Base-by-base conservation (phyloP, 2,888 invertebrate genomes). In the Tetranychus piercei region DNA sequence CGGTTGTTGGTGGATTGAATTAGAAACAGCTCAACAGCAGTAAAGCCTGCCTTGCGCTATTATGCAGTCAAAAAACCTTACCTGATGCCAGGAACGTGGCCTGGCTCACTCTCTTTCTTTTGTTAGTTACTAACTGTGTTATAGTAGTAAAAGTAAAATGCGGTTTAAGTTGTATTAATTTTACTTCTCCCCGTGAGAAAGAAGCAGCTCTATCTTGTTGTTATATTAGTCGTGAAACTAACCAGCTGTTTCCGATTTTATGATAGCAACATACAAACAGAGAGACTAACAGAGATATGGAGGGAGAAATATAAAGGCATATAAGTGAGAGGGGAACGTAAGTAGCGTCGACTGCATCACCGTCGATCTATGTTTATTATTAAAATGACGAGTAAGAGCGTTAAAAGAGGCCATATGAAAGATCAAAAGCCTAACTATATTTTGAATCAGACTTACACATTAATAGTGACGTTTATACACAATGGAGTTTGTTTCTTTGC, bases 71-170 rank as follows among this genome's bases (percentile, higher is more conserved):
- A 15, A 9, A 55, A 55, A 55, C 55, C 15, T 9, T 55, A 55
- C 55, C 55, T 55, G 55, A 55, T 55, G 55, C 55, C 55, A 55
- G 55, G 55, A 55, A 55, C 55, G 55, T 55, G 55, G 55, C 55
- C 11, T 15, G 15, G 15, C 55, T 55, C 55, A 55, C 55, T 55
- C 15, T 15, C 55, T 5, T 55, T 55, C 55, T 15, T 55, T 15
- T 55, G 11, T 55, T 55, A 55, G 55, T 55, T 55, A 55, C 55
- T 55, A 55, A 55, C 55, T 55, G 11, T 15, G 11, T 55, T 15
- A 15, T 55, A 34, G 34, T 55, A 55, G 55, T 55, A 15, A 15
- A 55, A 55, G 55, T 55, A 55, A 55, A 55, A 55, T 55, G 55
- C 15, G 9, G 9, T 55, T 15, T 15, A 55, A 55, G 55, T 55